These are phyloP conservation scores for Clupea harengus DNA, from an alignment of 2,113 vertebrate genomes.

Conservation along the genomic window DNA sequence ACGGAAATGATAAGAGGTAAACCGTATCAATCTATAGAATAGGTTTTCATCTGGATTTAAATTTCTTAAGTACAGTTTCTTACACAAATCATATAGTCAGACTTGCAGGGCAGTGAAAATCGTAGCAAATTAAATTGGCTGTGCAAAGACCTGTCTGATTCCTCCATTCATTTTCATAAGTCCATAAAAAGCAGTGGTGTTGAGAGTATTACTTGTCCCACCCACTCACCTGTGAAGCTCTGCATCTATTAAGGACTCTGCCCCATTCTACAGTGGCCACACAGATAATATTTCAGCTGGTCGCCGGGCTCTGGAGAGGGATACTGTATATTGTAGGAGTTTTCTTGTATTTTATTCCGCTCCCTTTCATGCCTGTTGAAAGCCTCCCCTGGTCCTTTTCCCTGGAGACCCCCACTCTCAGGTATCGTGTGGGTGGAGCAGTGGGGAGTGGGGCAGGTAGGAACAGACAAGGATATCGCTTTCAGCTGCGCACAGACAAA, in stretches of 20 bases:
- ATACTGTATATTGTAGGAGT: constrained; percentile 56
- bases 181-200: constrained; percentile 39
- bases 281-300: constrained; percentile 61
- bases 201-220: constrained; percentile 37
- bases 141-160: constrained; percentile 8
- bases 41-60: no score
- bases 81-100: not conserved
- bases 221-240: constrained; percentile 49
- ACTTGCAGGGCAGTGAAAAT: not conserved
- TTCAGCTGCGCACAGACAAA: constrained; percentile 54
- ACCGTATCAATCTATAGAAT: no score
- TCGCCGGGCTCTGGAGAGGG: constrained; percentile 49
- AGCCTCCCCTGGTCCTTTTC: constrained; percentile 74
- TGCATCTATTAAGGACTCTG: constrained; percentile 49
- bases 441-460: constrained; percentile 75
- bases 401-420: constrained; percentile 79
- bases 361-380: constrained; percentile 76
- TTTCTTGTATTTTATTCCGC: constrained; percentile 74
- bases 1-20: no score
- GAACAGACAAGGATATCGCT: constrained; percentile 81
- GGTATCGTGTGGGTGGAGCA: constrained; percentile 77
- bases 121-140: not conserved
- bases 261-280: constrained; percentile 56
- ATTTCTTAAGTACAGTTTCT: no score
- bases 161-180: constrained; percentile 35